Base-by-base conservation (phyloP, 2,797 vertebrate species). In the Crotalus adamanteus region DNA sequence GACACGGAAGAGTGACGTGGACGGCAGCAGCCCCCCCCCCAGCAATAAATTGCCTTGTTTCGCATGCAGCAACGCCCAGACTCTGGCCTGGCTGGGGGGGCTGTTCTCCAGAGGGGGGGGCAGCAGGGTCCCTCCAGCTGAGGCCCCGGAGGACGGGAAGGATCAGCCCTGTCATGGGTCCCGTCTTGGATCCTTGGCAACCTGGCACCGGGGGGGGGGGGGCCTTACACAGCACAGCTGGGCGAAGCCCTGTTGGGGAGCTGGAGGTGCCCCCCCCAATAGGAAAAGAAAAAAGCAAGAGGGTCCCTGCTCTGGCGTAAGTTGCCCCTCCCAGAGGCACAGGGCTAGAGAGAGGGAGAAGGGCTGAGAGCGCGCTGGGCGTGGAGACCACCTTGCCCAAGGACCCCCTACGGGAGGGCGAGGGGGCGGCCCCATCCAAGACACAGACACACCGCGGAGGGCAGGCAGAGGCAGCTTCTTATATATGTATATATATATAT, bases 381-480 rank as follows among this genome's bases (percentile, higher is more conserved):
- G 9, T 26, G 42, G 26, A 7, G 14, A 26, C 14, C n/a, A 25
- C 1, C 16, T 20, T 25, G 6, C 47, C 85, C 26, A 55, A 13
- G 13, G 51, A 7, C 14, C 25, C 13, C 6, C 55, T 26, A 6
- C 13, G 22, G 37, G 5, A 2, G 26, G 31, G 31, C 18, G 31
- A 6, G 12, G 53, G 53, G 60, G 26, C 3, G 3, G 6, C 65
- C 13, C 31, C 65, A 4, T 12, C 28, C 14, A 16, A 65, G 93
- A 95, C 93, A 2, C 95, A 94, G 91, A 28, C 63, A 56, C 20
- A 25, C 55, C 6, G 11, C 2, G 3, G 12, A 9, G 16, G 69
- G 94, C 93, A 92, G 95, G 92, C 95, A 95, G 95, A 96, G 93
- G 96, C 92, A 93, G 93, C 95, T 96, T 95, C 96, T 96, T 97